phyloP scores from a whole-genome alignment of 2,113 vertebrate species.

The Paralichthys olivaceus region DNA sequence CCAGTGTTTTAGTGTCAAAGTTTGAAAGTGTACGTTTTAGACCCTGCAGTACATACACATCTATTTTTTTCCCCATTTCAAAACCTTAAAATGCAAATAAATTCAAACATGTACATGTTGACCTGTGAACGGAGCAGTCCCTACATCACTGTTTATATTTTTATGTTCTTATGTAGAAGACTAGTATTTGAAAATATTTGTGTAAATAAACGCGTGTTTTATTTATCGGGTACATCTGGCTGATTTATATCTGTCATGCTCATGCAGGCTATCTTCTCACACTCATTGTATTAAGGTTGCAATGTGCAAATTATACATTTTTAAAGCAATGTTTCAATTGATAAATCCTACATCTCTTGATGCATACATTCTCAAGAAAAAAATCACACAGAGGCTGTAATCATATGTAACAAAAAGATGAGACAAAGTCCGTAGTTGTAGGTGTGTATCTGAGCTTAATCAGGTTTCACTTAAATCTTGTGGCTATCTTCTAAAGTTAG shows the following conservation, averaged over 20 bases:
- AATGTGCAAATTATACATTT: not conserved
- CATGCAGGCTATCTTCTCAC: not conserved
- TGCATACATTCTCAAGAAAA: too few species aligned
- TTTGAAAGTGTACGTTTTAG: constrained; percentile 59
- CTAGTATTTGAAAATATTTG: constrained; percentile 80
- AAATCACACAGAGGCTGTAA: too few species aligned
- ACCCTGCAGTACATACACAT: constrained; percentile 69
- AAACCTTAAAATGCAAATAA: constrained; percentile 66
- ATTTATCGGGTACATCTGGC: constrained; percentile 73
- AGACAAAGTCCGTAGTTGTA: too few species aligned
- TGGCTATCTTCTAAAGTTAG: too few species aligned
- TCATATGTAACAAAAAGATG: too few species aligned
- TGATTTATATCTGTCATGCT: constrained; percentile 28
- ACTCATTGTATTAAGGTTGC: not conserved
- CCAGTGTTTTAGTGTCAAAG: constrained; percentile 72
- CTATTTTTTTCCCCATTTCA: constrained; percentile 42
- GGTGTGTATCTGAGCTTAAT: too few species aligned
- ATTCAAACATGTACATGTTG: constrained; percentile 61
- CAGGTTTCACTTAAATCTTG: too few species aligned
- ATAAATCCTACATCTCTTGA: not conserved
- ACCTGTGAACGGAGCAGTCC: constrained; percentile 64
- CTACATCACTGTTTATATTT: constrained; percentile 81
- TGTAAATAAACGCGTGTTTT: constrained; percentile 84
- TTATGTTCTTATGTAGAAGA: constrained; percentile 79
- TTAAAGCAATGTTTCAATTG: not conserved